phyloP scores from a whole-genome alignment of 2,888 invertebrate genomes.

The Electrophaes corylata region DNA sequence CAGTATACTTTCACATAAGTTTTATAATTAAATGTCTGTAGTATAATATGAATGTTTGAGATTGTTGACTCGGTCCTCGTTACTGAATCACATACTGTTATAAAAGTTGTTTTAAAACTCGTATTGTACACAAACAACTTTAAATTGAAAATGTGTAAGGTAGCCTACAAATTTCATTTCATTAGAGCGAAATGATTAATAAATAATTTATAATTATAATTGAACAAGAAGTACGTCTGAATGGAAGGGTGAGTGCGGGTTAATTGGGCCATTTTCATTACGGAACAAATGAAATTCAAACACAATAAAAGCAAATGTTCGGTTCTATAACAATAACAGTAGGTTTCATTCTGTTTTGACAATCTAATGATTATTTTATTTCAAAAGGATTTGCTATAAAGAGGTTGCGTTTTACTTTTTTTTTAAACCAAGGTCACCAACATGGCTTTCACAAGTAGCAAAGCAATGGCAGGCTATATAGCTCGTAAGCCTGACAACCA shows the following conservation, averaged over 20 bases:
- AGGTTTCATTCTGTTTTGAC: slow-evolving; percentile 13
- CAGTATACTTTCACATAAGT: no score
- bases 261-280: slow-evolving; percentile 48
- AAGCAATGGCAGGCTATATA: no score
- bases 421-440: no score
- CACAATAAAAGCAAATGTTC: slow-evolving; percentile 40
- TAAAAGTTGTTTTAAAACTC: neutral
- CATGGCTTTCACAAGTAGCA: no score
- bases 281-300: slow-evolving; percentile 43
- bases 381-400: slow-evolving; percentile 21
- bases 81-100: neutral
- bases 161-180: slow-evolving; percentile 36
- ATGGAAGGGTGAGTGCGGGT: slow-evolving; percentile 45
- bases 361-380: slow-evolving; percentile 39
- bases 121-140: neutral
- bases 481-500: no score
- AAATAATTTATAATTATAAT: slow-evolving; percentile 28
- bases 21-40: no score
- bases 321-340: slow-evolving; percentile 32
- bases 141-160: slow-evolving; percentile 2
- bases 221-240: slow-evolving; percentile 32
- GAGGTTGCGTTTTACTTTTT: no score
- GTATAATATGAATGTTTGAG: no score
- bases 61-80: neutral
- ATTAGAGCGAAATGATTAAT: slow-evolving; percentile 22